phyloP scores from a whole-genome alignment of 2,797 vertebrate genomes.

The Labeo calbasu region DNA sequence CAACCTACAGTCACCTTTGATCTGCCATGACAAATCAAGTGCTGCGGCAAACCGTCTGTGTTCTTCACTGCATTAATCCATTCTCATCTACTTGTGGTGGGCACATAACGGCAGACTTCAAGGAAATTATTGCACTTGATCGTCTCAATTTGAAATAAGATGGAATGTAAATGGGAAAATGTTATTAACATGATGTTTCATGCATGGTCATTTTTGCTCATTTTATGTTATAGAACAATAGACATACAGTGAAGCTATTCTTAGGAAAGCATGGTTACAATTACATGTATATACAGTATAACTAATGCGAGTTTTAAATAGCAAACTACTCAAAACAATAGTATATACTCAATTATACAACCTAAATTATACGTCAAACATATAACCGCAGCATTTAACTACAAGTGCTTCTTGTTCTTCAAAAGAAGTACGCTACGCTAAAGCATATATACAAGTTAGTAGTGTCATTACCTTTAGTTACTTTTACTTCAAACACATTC shows the following conservation, averaged over 20 bases:
- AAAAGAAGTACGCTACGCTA: neutral
- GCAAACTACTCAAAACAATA: neutral
- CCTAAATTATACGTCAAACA: neutral
- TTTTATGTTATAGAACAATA: neutral
- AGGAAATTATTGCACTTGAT: conserved; percentile 19
- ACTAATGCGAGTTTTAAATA: neutral
- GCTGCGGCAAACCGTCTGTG: conserved; percentile 42
- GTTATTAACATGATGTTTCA: neutral
- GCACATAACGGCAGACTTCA: conserved; percentile 11
- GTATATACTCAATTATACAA: neutral
- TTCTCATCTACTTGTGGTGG: conserved; percentile 41
- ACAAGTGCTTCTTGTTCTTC: neutral
- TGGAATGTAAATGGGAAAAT: conserved; percentile 4
- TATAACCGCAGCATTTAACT: neutral
- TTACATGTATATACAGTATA: neutral
- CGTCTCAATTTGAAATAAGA: neutral
- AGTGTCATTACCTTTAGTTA: neutral
- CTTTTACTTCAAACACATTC: neutral
- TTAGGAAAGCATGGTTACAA: neutral
- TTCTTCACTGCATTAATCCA: conserved; percentile 40
- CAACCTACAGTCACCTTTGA: conserved; percentile 65
- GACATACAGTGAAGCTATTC: neutral
- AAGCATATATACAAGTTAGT: neutral
- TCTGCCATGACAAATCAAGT: conserved; percentile 57
- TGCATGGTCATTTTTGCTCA: neutral